Base-by-base conservation (phyloP, 2,113 vertebrate species). In the Vulpes vulpes region DNA sequence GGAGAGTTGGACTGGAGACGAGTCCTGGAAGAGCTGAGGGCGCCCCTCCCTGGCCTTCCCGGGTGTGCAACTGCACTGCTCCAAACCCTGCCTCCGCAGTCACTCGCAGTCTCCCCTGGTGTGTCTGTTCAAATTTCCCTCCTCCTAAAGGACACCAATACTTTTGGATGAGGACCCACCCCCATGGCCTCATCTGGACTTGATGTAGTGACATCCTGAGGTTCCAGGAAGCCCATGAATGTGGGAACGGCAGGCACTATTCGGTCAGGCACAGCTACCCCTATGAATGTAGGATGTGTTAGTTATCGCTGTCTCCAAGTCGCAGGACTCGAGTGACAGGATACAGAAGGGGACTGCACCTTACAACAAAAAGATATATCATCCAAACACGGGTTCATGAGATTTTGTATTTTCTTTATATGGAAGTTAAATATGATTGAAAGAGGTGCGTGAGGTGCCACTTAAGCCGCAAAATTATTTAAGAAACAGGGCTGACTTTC, bases 21-120 rank as follows among this genome's bases (percentile, higher is more conserved):
- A n/a, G 38, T 0, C 6, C 35, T 6, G 8, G 11, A 11, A 12
- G 60, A 2, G 59, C 59, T 5, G 35, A 8, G 22, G 25, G 5
- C 27, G 19, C 2, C 2, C 27, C 20, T 9, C 55, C 25, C 14
- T 17, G 15, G 1, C 16, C 51, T 20, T 12, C 51, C 51, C 11
- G 51, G 27, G 9, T 19, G 11, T 35, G n/a, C 32, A 9, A 32
- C 55, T 4, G 20, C 5, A 2, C 7, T 11, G 9, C 6, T 38
- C 53, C 79, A 23, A 14, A 2, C 6, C 53, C 55, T 35, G 79
- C 20, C 17, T 79, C 76, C 12, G 30, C 20, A 17, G 2, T 5
- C 51, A 11, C 51, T 11, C 2, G 25, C 30, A 1, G 30, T 20
- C 78, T 57, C 51, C 9, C 27, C n/a, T 51, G 11, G 16, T 78